Conservation (phyloP, 2,888 invertebrate species). For the Dermolepida albohirtum region DNA sequence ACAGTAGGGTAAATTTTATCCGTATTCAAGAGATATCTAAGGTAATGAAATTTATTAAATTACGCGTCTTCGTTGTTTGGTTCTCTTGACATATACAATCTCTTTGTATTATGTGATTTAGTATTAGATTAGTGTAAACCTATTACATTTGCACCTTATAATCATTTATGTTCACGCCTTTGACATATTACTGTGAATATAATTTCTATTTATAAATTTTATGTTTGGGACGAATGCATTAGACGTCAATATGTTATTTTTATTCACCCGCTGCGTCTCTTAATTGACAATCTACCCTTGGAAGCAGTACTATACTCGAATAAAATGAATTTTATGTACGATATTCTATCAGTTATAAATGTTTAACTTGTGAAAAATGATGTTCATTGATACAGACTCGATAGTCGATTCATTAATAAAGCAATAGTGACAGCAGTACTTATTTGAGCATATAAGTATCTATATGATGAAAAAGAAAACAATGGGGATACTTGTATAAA, state of each 20-base stretch:
- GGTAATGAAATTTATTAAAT: no score
- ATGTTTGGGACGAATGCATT: conserved; percentile 10
- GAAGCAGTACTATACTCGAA: conserved; percentile 10
- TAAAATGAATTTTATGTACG: conserved; percentile 20
- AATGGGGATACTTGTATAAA: no score
- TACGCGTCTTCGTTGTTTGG: no score
- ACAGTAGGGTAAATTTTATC: no score
- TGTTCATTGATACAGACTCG: conserved; percentile 2
- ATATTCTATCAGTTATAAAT: conserved; percentile 23
- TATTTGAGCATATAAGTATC: neutral
- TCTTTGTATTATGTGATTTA: no score
- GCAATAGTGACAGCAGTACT: conserved; percentile 11
- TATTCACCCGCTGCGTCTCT: conserved; percentile 24
- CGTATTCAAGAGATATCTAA: no score
- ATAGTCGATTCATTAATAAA: conserved; percentile 22
- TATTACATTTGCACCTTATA: no score
- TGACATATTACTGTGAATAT: no score
- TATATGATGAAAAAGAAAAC: no score
- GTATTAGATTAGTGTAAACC: no score
- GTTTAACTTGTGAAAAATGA: conserved; percentile 27
- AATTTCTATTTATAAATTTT: conserved; percentile 10
- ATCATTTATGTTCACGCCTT: no score
- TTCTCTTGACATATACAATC: no score
- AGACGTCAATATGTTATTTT: conserved; percentile 28
- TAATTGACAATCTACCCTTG: conserved; percentile 30